Evolutionary conservation across 1,140 invertebrate species (phyloP).

Genomic region (Nephotettix cincticeps): DNA sequence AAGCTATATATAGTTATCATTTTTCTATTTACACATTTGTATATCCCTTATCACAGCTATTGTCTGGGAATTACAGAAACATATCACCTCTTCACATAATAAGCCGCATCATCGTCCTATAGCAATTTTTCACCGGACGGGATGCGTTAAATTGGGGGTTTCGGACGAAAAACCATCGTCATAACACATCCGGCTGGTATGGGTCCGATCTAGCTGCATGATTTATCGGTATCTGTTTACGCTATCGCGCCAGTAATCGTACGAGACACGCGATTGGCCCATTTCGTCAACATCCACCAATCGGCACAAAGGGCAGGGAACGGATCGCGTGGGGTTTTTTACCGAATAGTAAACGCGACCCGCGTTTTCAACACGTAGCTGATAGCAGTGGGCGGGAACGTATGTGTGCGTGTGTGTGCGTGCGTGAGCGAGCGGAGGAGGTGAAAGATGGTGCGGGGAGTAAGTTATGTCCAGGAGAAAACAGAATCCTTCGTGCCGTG

Average conservation of each 20-base stretch:
- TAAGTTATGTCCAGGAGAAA: neutral
- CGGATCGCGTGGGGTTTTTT: neutral
- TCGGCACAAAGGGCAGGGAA: neutral
- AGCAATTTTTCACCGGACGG: neutral
- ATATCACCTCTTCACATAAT: no score
- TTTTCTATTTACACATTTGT: no score
- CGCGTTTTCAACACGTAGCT: conserved; percentile 2
- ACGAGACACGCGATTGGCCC: conserved; percentile 3
- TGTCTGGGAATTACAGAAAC: no score
- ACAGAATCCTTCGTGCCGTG: no score
- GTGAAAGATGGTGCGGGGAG: neutral
- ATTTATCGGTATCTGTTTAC: conserved; percentile 10
- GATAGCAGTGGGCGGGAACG: neutral
- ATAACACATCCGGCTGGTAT: neutral
- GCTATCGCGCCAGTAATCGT: conserved; percentile 1
- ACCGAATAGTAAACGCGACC: neutral
- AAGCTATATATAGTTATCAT: no score
- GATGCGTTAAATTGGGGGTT: neutral
- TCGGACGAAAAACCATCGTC: no score
- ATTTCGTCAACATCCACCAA: conserved; percentile 2
- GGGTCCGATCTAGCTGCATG: neutral
- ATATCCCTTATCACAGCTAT: no score
- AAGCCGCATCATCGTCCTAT: no score
- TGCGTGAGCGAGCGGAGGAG: neutral
- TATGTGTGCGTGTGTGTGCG: neutral